These are phyloP conservation scores for Nestor notabilis DNA, from an alignment of 2,113 vertebrate genomes.

Conservation along the genomic window DNA sequence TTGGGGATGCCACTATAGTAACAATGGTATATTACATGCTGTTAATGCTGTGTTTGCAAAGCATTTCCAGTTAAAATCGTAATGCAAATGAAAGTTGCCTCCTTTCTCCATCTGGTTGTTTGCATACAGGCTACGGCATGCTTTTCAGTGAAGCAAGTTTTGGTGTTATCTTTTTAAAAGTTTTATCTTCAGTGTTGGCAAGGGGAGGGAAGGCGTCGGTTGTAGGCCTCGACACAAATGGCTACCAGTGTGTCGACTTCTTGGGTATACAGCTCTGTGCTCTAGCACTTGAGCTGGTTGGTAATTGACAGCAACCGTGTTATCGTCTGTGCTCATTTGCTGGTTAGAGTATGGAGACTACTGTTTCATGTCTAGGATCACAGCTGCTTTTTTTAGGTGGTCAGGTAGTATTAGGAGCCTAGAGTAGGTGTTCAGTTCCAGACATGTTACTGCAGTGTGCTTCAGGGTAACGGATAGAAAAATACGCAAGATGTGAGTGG, in stretches of 20 bases:
- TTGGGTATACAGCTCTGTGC: not conserved
- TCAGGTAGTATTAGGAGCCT: not conserved
- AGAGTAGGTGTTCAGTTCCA: not conserved
- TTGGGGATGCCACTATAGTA: not conserved
- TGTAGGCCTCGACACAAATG: not conserved
- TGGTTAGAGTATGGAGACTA: not conserved
- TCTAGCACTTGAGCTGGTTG: not conserved
- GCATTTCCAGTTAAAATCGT: conserved; percentile 2
- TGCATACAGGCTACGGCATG: not conserved
- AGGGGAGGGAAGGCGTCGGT: not conserved
- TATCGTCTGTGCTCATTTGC: not conserved
- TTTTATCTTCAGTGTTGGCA: not conserved
- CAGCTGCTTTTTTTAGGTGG: not conserved
- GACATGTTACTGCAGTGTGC: not conserved
- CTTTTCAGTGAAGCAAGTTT: not conserved
- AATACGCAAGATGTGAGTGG: not conserved
- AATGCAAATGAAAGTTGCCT: conserved; percentile 19
- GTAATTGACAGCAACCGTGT: not conserved
- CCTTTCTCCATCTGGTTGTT: conserved; percentile 16
- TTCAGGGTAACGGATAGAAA: not conserved
- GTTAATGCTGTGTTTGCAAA: conserved; percentile 30
- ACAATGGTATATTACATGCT: not conserved
- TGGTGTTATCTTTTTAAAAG: not conserved
- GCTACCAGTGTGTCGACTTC: not conserved
- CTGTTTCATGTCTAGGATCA: not conserved